These are phyloP conservation scores for Pithecia hirsuta DNA, from an alignment of 2,797 vertebrate genomes.

Conservation along the genomic window DNA sequence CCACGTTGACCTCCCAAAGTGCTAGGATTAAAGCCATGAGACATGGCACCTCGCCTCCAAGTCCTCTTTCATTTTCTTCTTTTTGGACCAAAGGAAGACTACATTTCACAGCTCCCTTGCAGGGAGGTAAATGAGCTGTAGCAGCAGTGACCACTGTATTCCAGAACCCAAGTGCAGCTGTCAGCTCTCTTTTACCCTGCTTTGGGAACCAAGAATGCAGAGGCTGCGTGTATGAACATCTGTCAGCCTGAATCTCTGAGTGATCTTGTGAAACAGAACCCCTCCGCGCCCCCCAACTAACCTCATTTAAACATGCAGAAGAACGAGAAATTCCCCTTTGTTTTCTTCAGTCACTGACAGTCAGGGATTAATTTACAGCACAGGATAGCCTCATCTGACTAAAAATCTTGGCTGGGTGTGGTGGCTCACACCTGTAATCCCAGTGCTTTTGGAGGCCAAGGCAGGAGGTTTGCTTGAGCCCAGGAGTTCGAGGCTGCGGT, in stretches of 20 bases:
- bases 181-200: background rate
- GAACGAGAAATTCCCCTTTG: background rate
- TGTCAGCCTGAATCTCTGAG: background rate
- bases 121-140: background rate
- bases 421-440: too few relatives aligned
- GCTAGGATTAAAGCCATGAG: background rate
- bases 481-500: too few relatives aligned
- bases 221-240: background rate
- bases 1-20: background rate
- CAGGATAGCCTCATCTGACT: background rate
- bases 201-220: background rate
- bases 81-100: background rate
- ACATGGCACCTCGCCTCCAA: background rate
- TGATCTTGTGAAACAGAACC: background rate
- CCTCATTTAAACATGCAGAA: background rate
- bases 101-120: background rate
- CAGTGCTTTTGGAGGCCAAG: too few relatives aligned
- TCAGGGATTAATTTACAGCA: background rate
- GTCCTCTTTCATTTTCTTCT: background rate
- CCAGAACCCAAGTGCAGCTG: background rate
- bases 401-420: background rate
- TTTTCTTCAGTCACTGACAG: background rate
- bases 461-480: too few relatives aligned
- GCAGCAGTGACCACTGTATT: background rate
- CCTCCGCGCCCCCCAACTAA: fast-evolving